Evolutionary conservation across 1,140 invertebrate genomes (phyloP).

Genomic region (Hylyphantes graminicola): DNA sequence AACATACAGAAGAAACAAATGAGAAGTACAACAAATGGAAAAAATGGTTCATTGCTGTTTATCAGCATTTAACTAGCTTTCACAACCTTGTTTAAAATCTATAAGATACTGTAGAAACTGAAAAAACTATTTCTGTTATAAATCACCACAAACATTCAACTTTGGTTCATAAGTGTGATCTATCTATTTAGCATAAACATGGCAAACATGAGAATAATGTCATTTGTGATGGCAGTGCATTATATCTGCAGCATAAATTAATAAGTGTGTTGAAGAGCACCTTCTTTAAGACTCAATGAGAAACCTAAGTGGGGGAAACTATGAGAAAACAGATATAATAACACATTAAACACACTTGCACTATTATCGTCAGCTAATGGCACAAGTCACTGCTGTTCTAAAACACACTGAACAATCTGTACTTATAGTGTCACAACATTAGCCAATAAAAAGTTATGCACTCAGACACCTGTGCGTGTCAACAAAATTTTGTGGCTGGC

Average conservation of each 20-base stretch:
- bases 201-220: slow-evolving; percentile 54
- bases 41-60: slow-evolving; percentile 41
- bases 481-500: slow-evolving; percentile 18
- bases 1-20: slow-evolving; percentile 49
- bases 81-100: slow-evolving; percentile 38
- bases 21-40: slow-evolving; percentile 34
- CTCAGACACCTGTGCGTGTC: slow-evolving; percentile 21
- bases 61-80: slow-evolving; percentile 44
- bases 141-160: slow-evolving; percentile 51
- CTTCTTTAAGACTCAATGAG: slow-evolving; percentile 41
- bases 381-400: slow-evolving; percentile 40
- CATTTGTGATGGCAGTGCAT: slow-evolving; percentile 56
- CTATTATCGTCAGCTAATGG: slow-evolving; percentile 34
- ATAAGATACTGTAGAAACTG: slow-evolving; percentile 38
- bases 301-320: slow-evolving; percentile 33
- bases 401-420: slow-evolving; percentile 35
- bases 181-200: slow-evolving; percentile 56
- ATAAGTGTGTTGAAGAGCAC: slow-evolving; percentile 52
- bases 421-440: slow-evolving; percentile 26
- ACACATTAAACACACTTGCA: slow-evolving; percentile 29
- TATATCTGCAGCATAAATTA: slow-evolving; percentile 47
- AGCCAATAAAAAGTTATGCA: slow-evolving; percentile 31
- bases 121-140: slow-evolving; percentile 37
- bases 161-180: slow-evolving; percentile 49
- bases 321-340: slow-evolving; percentile 31